phyloP scores from a whole-genome alignment of 2,888 invertebrate genomes.

The Julus scandinavius region DNA sequence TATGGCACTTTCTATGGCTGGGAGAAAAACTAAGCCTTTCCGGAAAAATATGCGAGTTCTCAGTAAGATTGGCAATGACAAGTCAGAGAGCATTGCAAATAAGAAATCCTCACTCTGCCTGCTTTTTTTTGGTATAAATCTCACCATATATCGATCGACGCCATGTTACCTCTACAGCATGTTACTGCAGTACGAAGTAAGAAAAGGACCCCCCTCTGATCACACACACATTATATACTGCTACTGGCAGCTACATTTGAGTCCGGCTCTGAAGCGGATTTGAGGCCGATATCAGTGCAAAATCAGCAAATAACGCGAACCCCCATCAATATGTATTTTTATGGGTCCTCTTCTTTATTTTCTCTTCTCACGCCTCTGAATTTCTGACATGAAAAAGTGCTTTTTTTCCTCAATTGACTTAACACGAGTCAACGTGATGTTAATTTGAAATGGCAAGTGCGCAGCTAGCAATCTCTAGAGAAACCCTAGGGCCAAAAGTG shows the following conservation, averaged over 20 bases:
- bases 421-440: slow-evolving; percentile 38
- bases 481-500: neutral
- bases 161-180: neutral
- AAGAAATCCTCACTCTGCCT: slow-evolving; percentile 1
- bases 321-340: slow-evolving; percentile 28
- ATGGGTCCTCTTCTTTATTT: neutral
- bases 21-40: neutral
- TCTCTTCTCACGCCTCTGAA: neutral
- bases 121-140: neutral
- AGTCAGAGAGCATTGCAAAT: slow-evolving; percentile 29
- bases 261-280: neutral
- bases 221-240: too few species aligned
- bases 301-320: slow-evolving; percentile 23
- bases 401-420: slow-evolving; percentile 22
- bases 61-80: slow-evolving; percentile 17
- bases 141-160: neutral
- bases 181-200: neutral
- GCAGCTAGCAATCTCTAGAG: neutral
- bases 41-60: neutral
- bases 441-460: slow-evolving; percentile 41
- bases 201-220: neutral
- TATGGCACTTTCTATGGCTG: too few species aligned
- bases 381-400: neutral
- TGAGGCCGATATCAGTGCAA: slow-evolving; percentile 11
- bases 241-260: neutral